Evolutionary conservation across 2,888 invertebrate species (phyloP), one percentile per base, ranked within the genome.

Genomic region (Polyploca ridens): DNA sequence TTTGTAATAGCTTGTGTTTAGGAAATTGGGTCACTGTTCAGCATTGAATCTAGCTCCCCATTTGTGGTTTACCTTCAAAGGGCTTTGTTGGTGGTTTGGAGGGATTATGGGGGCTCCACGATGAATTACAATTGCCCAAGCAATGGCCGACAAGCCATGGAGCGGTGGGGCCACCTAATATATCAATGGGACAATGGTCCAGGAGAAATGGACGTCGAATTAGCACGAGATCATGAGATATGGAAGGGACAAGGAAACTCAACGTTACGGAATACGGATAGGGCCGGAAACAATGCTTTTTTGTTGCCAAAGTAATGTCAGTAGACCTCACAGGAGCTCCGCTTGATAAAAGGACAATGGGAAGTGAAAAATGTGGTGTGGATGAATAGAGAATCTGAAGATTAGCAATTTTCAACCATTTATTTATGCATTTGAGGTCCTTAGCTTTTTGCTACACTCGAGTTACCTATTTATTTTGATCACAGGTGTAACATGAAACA

Each of bases 211-310:
- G 41, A 33, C 10, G 16, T 5, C 44, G 41, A 61, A 61, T 61
- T 61, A 61, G 35, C 41, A 27, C 41, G 41, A 61, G 41, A 61
- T 61, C 61, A 44, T 41, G 19, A 61, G 19, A 61, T 61, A 41
- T 41, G 41, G 41, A 7, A 11, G 19, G 61, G 16, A 27, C 19
- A 27, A 44, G 61, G 19, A 19, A 16, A 27, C 58, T 61, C 6
- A 3, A 41, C 27, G 13, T 27, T 38, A 8, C 38, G 59, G 38
- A 41, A 16, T 41, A 11, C 6, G 19, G 44, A 11, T 19, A 13
- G 41, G 19, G 6, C 16, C 16, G 38, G 61, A 61, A 41, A 41
- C 54, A 54, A 54, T 54, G 54, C 19, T 19, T 41, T 61, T 41
- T 61, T 61, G 19, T 46, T 46, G n/a, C 46, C n/a, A 46, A 46